Evolutionary conservation across 1,140 invertebrate genomes (phyloP).

Genomic region (Acyrthosiphon pisum): DNA sequence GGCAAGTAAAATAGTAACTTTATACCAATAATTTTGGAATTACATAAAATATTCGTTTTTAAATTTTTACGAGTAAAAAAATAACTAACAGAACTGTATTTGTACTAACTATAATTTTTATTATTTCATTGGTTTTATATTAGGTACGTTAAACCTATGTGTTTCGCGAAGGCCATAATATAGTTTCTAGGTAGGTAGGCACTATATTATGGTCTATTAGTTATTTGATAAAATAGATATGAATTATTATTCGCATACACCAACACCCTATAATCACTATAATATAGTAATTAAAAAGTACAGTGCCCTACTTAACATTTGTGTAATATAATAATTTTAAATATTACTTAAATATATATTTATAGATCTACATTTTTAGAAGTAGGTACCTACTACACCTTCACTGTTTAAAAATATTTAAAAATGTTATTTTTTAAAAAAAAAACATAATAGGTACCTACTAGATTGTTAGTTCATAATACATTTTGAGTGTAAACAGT

Average conservation of each 20-base stretch:
- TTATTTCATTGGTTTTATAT: neutral
- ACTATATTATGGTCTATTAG: neutral
- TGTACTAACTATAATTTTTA: neutral
- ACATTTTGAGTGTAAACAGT: no score
- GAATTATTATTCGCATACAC: neutral
- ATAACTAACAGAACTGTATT: neutral
- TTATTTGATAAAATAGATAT: neutral
- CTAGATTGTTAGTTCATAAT: no score
- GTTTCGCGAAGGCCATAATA: neutral
- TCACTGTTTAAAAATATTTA: no score
- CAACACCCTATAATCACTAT: neutral
- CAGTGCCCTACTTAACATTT: neutral
- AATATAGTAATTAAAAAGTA: neutral
- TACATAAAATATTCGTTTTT: neutral
- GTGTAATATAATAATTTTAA: neutral
- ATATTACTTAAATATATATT: neutral
- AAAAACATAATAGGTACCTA: no score
- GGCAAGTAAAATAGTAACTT: neutral
- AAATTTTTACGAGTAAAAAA: neutral
- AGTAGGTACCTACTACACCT: no score
- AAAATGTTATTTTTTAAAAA: no score
- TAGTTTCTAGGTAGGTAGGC: neutral
- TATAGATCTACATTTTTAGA: neutral
- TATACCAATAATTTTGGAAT: neutral
- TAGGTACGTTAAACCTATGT: neutral